phyloP scores from a whole-genome alignment of 2,797 vertebrate genomes.

The Chromobotia macracanthus region DNA sequence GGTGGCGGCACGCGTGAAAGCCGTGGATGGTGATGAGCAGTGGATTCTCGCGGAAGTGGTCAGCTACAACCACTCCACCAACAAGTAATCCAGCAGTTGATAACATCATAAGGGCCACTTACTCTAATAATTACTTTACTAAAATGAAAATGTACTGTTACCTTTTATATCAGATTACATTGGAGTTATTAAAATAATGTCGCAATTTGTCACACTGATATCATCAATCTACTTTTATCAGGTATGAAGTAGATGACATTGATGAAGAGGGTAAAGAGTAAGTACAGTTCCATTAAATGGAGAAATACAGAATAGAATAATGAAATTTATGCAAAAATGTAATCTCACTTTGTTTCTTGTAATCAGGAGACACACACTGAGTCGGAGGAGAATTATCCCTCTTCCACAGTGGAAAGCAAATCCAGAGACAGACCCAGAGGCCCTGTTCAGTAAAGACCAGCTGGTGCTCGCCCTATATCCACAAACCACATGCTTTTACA shows the following conservation, averaged over 20 bases:
- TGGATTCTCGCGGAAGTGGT: constrained; percentile 94
- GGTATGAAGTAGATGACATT: constrained; percentile 93
- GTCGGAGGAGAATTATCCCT: constrained; percentile 87
- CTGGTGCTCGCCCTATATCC: constrained; percentile 92
- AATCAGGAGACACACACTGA: constrained; percentile 87
- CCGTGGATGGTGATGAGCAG: constrained; percentile 90
- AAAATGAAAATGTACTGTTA: background rate
- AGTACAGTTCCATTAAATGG: constrained; percentile 64
- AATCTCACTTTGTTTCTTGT: background rate
- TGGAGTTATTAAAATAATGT: background rate
- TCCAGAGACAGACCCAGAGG: constrained; percentile 91
- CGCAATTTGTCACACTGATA: no score
- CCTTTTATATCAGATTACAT: background rate
- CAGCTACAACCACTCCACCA: constrained; percentile 91
- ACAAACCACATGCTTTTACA: constrained; percentile 94
- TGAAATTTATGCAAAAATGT: background rate
- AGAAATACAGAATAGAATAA: background rate
- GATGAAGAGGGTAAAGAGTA: constrained; percentile 95
- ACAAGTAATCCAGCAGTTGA: constrained; percentile 78
- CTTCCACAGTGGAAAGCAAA: constrained; percentile 95
- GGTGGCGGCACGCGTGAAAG: constrained; percentile 90
- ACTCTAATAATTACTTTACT: background rate
- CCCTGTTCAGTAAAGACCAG: constrained; percentile 91
- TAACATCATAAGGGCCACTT: background rate
- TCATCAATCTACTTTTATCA: constrained; percentile 58